A percentile compares a stretch with the other conserved stretches of the same genome.
Conservation (phyloP, 2,888 invertebrate species). For the Brenthis hecate region DNA sequence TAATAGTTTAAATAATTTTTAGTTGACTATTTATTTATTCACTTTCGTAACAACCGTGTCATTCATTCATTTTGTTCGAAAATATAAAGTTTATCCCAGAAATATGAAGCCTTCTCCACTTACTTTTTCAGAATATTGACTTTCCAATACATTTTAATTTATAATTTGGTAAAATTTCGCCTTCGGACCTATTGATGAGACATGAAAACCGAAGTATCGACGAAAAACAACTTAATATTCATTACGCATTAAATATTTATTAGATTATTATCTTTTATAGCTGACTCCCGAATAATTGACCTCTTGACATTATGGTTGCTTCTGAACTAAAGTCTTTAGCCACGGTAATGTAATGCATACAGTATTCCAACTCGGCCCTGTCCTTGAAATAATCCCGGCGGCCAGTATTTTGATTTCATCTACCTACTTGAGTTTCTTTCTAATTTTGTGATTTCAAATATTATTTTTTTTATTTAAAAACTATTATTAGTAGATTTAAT, state of each 20-base stretch:
- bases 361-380: too few relatives aligned
- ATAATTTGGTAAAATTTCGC: background rate
- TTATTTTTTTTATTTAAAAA: too few relatives aligned
- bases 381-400: too few relatives aligned
- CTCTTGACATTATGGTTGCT: background rate
- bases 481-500: too few relatives aligned
- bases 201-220: slow-evolving; percentile 12
- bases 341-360: too few relatives aligned
- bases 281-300: slow-evolving; percentile 28
- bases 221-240: slow-evolving; percentile 38
- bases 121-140: background rate
- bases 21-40: too few relatives aligned
- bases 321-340: too few relatives aligned
- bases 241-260: slow-evolving; percentile 39
- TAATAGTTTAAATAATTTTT: too few relatives aligned
- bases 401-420: too few relatives aligned
- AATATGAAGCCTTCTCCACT: background rate
- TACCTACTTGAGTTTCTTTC: too few relatives aligned
- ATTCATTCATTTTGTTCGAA: background rate
- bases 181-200: slow-evolving; percentile 11
- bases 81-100: background rate
- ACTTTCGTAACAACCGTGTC: too few relatives aligned
- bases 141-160: slow-evolving; percentile 7
- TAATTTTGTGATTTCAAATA: too few relatives aligned
- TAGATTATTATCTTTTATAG: slow-evolving; percentile 36